A percentile compares a stretch with the other conserved stretches of the same genome.
phyloP scores from a whole-genome alignment of 2,113 vertebrate genomes.

The Ceyx margarethae region DNA sequence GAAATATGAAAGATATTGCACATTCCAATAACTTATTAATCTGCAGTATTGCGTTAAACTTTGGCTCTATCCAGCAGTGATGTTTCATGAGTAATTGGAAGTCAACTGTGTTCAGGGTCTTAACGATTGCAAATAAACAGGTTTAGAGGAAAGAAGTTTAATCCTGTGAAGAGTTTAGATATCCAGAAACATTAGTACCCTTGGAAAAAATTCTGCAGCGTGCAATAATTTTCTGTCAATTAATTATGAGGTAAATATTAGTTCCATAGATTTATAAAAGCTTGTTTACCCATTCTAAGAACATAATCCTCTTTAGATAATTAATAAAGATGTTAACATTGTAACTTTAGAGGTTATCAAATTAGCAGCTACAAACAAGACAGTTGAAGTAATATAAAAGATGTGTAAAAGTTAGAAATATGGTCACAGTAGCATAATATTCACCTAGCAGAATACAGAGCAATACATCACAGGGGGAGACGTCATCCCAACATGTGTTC shows the following conservation, averaged over 20 bases:
- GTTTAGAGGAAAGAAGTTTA: neutral
- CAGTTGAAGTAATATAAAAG: neutral
- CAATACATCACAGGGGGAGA: neutral
- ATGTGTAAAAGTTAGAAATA: neutral
- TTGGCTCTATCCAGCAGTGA: slow-evolving; percentile 3
- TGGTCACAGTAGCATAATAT: neutral
- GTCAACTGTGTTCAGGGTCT: neutral
- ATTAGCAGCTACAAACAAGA: neutral
- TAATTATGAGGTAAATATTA: neutral
- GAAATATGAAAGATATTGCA: neutral
- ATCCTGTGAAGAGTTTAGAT: neutral
- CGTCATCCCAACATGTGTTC: neutral
- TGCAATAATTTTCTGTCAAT: neutral
- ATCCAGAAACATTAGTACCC: neutral
- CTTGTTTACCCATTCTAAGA: neutral
- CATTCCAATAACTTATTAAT: slow-evolving; percentile 38
- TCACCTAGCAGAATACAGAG: neutral
- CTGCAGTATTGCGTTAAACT: slow-evolving; percentile 3
- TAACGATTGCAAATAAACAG: slow-evolving; percentile 6
- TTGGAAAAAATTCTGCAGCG: neutral
- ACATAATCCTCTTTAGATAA: no score
- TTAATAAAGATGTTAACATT: neutral
- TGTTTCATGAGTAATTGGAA: slow-evolving; percentile 22
- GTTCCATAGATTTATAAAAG: neutral
- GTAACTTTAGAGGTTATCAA: neutral